A percentile compares a stretch with the other conserved stretches of the same genome.
Conservation (phyloP, 1,140 invertebrate species). For the Lordiphosa clarofinis region DNA sequence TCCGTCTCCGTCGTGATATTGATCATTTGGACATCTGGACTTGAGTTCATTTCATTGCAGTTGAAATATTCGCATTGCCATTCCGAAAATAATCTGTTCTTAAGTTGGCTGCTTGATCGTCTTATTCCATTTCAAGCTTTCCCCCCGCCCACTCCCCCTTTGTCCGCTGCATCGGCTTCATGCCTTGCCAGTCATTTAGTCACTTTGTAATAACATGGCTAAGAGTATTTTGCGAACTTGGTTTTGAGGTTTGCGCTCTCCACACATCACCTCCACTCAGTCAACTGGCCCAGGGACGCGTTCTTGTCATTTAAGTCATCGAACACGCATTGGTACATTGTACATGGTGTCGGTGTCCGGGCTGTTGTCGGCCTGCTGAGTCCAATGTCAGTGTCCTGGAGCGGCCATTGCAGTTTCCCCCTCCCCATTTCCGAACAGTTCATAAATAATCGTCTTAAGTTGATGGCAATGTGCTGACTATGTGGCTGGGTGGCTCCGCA, state of each 20-base stretch:
- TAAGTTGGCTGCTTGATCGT: conserved; percentile 8
- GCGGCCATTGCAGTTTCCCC: conserved; percentile 42
- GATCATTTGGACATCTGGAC: conserved; percentile 7
- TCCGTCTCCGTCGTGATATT: no score
- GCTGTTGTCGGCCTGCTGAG: conserved; percentile 30
- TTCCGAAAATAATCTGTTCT: conserved; percentile 9
- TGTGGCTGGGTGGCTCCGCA: conserved; percentile 39
- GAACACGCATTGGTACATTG: conserved; percentile 79
- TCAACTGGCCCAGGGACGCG: conserved; percentile 23
- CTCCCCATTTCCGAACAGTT: conserved; percentile 44
- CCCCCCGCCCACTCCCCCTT: background rate
- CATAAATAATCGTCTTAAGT: conserved; percentile 79
- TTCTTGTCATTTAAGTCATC: conserved; percentile 78
- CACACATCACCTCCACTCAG: background rate
- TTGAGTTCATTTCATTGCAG: background rate
- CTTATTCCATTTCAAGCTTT: background rate
- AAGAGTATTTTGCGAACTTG: conserved; percentile 70
- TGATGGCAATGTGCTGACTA: conserved; percentile 64
- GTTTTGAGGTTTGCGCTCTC: conserved; percentile 14
- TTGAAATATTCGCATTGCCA: conserved; percentile 11
- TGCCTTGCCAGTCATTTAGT: conserved; percentile 52
- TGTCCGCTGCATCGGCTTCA: background rate
- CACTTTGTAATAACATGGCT: conserved; percentile 73
- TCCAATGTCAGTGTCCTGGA: conserved; percentile 69
- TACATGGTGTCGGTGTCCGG: conserved; percentile 51